Base-by-base conservation (phyloP, 2,797 vertebrate genomes). In the Sphaeramia orbicularis region DNA sequence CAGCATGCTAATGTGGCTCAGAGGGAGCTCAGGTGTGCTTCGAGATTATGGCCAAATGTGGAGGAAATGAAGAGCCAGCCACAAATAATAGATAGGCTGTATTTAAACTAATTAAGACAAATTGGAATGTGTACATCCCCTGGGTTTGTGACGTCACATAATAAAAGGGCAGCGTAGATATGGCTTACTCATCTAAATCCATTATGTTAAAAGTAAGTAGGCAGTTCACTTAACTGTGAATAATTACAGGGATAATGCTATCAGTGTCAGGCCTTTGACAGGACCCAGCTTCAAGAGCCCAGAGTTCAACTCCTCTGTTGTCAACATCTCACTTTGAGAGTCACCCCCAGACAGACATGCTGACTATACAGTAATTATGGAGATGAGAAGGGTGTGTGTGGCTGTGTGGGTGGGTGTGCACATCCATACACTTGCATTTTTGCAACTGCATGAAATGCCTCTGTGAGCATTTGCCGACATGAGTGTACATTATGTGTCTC, bases 311-410 rank as follows among this genome's bases (percentile, higher is more conserved):
- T 83, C 68, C 52, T 60, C 80, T 68, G 70, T 85, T 91, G 92
- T 93, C 88, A 91, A 89, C 91, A 84, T 88, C 76, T 91, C 83
- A 81, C 85, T 89, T 83, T 86, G 76, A 89, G 89, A 90, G 84
- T 90, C 88, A 87, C 78, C 83, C 80, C 78, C 78, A 78, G 83
- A 90, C 49, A 32, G 69, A 87, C 86, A 85, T 84, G 89, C 90
- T 91, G 90, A 91, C 90, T 86, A 66, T 83, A 88, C 84, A 86
- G 71, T 86, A 90, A 91, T 93, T 91, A 92, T 93, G 91, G 77
- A 91, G 81, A 93, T 90, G 81, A 83, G 74, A 71, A 54, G 43
- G 37, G 70, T 54, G 58, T 62, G 76, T 67, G 65, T 54, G 38
- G 14, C 50, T 45, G 57, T 38, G 52, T 63, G 49, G 42, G 55